Evolutionary conservation across 2,113 vertebrate species (phyloP), one percentile per base, ranked within the genome.

Genomic region (Sinocyclocheilus anophthalmus): DNA sequence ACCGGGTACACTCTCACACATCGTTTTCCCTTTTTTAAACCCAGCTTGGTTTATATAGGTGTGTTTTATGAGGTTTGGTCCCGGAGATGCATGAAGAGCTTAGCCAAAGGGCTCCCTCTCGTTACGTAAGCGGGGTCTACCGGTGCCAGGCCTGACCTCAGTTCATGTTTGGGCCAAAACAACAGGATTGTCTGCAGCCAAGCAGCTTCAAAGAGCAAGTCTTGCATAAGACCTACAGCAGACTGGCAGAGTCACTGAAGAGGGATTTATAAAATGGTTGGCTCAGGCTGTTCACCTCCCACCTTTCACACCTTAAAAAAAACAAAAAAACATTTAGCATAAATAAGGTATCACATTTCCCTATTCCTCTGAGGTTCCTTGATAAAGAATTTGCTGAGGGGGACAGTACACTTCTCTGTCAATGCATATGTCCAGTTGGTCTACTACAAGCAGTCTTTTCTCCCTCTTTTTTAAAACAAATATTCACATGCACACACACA

Each of bases 31-130:
- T 42, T 45, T 69, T 67, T 69, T 33, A 26, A 26, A 48, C 57
- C 73, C 63, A 83, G 75, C 76, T 83, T 83, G 84, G 73, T 67
- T 83, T 86, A 83, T 72, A 86, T 86, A 57, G 26, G 61, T 79
- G 82, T 73, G 57, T 78, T 85, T 88, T 73, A 76, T 26, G 39
- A 83, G 76, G 69, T 84, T 76, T 83, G 80, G 67, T 86, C 85
- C 81, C 76, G 81, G 76, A 84, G 81, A 84, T 78, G 77, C 59
- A 76, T 84, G 84, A 88, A 79, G 61, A 76, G 57, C 87, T 76
- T 75, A 81, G 61, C 85, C 85, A 50, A 67, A 39, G 72, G 59
- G 70, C 55, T 83, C 85, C 33, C 57, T 79, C 81, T 77, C 48
- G 12, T 86, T 86, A 86, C n/a, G 55, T 70, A 81, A 87, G 33